Base-by-base conservation (phyloP, 2,797 vertebrate species). In the Hemibagrus guttatus region DNA sequence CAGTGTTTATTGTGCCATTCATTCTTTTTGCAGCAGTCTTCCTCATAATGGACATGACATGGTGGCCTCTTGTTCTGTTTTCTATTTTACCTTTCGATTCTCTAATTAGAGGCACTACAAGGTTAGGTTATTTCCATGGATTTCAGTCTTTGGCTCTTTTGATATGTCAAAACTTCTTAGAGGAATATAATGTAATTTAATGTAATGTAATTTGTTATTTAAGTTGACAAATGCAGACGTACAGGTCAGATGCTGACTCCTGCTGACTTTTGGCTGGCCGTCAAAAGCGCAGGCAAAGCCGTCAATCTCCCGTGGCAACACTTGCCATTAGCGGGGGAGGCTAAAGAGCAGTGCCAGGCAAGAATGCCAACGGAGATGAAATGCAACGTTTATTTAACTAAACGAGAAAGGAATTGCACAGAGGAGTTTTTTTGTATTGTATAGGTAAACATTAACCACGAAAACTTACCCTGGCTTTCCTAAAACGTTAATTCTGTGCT, bases 121-220 rank as follows among this genome's bases (percentile, higher is more conserved):
- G 87, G 91, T 92, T 89, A 90, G 86, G 75, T 79, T 68, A 89
- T 91, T 93, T 94, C 84, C 81, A 28, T 85, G 91, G 93, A 94
- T 95, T 95, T 84, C 91, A 92, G 91, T 91, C 89, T 89, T 94
- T 94, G 94, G 94, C 93, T 92, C 90, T 84, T 88, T 91, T 89
- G 88, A 87, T 88, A 90, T 84, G 90, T 91, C 92, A 89, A 90
- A 88, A 92, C 89, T 87, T 74, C 85, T 93, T 91, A 90, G 90
- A 90, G 91, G 94, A 95, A 95, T 94, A 92, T 92, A 93, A 94
- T 91, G 84, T 93, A 94, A 94, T 93, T 93, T 91, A 87, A 49
- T 49, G 46, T 9, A 49, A 49, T 9, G 46, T 49, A 49, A 49
- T 84, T 83, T 87, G 85, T 91, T 94, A 94, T 94, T 95, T 92